phyloP scores from a whole-genome alignment of 1,140 invertebrate genomes.

The Aphaenogaster floridana region DNA sequence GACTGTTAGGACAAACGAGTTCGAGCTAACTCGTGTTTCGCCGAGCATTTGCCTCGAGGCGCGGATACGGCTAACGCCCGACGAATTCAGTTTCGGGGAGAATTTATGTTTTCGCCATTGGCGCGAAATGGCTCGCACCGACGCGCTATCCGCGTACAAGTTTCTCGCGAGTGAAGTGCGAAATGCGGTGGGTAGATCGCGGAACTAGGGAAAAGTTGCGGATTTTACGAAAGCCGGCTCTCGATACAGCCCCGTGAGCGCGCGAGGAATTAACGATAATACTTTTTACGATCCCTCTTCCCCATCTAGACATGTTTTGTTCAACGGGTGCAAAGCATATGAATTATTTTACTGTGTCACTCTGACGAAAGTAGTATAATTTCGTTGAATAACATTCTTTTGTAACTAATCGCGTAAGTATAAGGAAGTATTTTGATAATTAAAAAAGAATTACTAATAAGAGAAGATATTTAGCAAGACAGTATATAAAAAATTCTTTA shows the following conservation, averaged over 20 bases:
- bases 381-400: background rate
- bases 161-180: slow-evolving; percentile 62
- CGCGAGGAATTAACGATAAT: slow-evolving; percentile 36
- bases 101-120: slow-evolving; percentile 78
- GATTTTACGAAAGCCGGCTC: slow-evolving; percentile 23
- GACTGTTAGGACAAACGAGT: slow-evolving; percentile 54
- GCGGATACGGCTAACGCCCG: slow-evolving; percentile 70
- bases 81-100: slow-evolving; percentile 73
- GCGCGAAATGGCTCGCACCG: slow-evolving; percentile 64
- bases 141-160: slow-evolving; percentile 59
- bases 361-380: background rate
- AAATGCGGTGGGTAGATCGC: slow-evolving; percentile 36
- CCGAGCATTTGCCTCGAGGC: slow-evolving; percentile 68
- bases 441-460: background rate
- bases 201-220: slow-evolving; percentile 32
- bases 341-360: background rate
- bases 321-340: background rate
- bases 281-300: slow-evolving; percentile 2
- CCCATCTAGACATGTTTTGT: slow-evolving; percentile 7
- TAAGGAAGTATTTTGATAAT: background rate
- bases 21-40: slow-evolving; percentile 55
- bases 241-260: background rate
- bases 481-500: too few species aligned
- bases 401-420: background rate
- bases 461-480: background rate